phyloP scores from a whole-genome alignment of 1,140 invertebrate genomes.

The Bombus waltoni region DNA sequence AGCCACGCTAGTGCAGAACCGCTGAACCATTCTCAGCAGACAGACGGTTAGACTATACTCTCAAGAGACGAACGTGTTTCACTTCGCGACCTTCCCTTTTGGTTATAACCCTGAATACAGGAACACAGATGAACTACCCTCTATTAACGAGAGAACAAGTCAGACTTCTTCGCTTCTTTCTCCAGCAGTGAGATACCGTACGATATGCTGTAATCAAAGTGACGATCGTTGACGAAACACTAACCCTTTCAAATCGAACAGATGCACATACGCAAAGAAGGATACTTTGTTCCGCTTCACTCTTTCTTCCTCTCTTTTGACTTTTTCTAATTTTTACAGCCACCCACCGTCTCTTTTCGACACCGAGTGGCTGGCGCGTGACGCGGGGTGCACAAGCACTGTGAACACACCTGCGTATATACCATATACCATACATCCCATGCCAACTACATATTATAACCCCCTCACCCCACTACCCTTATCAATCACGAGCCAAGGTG shows the following conservation, averaged over 20 bases:
- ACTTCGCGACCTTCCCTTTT: neutral
- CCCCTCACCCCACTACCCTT: neutral
- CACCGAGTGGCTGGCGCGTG: constrained; percentile 45
- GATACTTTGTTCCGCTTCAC: neutral
- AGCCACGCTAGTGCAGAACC: constrained; percentile 66
- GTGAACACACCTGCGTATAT: constrained; percentile 54
- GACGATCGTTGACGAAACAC: neutral
- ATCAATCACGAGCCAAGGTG: too few relatives aligned
- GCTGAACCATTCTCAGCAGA: constrained; percentile 64
- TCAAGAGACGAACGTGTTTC: neutral
- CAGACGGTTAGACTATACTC: neutral
- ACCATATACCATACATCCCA: constrained; percentile 6
- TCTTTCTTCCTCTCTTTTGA: neutral
- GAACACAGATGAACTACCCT: neutral
- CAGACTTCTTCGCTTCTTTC: neutral
- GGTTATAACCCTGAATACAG: too few relatives aligned
- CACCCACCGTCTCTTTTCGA: constrained; percentile 24
- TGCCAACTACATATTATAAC: constrained; percentile 5
- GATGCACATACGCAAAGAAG: neutral
- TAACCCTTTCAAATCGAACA: neutral
- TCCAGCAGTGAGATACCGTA: neutral
- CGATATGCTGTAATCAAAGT: neutral
- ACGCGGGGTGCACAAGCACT: constrained; percentile 53
- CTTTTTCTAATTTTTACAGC: constrained; percentile 22
- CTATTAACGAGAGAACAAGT: neutral